phyloP scores from a whole-genome alignment of 2,888 invertebrate genomes.

The Hypena proboscidalis region DNA sequence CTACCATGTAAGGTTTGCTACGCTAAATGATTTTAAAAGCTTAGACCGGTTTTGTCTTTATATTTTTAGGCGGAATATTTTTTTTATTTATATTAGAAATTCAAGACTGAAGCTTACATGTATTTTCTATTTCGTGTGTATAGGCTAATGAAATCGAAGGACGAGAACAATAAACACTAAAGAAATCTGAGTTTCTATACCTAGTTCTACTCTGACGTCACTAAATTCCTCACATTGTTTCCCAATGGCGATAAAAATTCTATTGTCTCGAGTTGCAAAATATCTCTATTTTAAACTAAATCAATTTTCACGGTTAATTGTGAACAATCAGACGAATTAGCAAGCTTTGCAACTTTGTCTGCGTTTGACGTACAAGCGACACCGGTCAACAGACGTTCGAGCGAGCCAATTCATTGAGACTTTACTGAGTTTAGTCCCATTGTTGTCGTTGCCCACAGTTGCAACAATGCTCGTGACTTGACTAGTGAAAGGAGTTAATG shows the following conservation, averaged over 20 bases:
- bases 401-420: conserved; percentile 40
- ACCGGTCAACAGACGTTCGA: conserved; percentile 37
- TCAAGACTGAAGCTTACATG: too few species aligned
- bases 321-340: conserved; percentile 26
- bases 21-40: too few species aligned
- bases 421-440: conserved; percentile 24
- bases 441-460: conserved; percentile 52
- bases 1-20: too few species aligned
- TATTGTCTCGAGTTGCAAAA: conserved; percentile 18
- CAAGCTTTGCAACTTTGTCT: conserved; percentile 21
- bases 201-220: not conserved
- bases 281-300: conserved; percentile 12
- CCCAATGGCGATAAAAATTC: conserved; percentile 6
- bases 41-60: too few species aligned
- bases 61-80: too few species aligned
- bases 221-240: not conserved
- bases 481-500: conserved; percentile 70
- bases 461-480: conserved; percentile 48
- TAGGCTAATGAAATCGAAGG: not conserved
- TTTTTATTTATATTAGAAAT: too few species aligned
- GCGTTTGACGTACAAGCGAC: conserved; percentile 22
- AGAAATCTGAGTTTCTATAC: not conserved
- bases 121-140: too few species aligned
- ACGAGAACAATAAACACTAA: not conserved
- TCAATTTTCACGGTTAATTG: conserved; percentile 13